These are phyloP conservation scores for Acanthurus tractus DNA, from an alignment of 2,797 vertebrate genomes.

Conservation along the genomic window DNA sequence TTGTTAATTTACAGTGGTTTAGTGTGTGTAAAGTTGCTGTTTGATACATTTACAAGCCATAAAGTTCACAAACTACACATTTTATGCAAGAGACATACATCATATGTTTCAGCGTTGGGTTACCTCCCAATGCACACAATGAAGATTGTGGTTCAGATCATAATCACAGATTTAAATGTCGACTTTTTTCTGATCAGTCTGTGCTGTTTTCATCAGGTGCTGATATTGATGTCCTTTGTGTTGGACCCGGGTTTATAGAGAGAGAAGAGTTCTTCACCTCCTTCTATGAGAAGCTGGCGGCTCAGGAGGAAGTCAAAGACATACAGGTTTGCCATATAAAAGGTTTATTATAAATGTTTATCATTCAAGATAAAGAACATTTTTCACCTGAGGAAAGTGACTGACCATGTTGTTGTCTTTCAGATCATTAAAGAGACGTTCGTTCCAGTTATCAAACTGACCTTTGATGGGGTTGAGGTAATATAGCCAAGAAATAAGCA, in stretches of 20 bases:
- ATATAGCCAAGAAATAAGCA: too few species aligned
- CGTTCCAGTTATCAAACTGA: too few species aligned
- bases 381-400: too few species aligned
- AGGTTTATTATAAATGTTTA: neutral
- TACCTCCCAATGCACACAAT: neutral
- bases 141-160: neutral
- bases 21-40: too few species aligned
- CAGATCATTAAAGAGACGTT: too few species aligned
- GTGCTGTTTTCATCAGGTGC: slow-evolving; percentile 80
- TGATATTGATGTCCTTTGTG: neutral
- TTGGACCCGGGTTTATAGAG: neutral
- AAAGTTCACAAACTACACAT: too few species aligned
- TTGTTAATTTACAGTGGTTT: too few species aligned
- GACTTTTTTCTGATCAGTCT: neutral
- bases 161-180: neutral
- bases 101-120: neutral
- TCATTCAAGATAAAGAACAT: neutral
- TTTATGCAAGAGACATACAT: neutral
- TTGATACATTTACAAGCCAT: too few species aligned
- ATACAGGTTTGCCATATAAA: neutral
- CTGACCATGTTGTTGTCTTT: too few species aligned
- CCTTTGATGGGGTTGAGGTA: too few species aligned
- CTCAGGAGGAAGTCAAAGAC: neutral
- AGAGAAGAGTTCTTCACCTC: neutral
- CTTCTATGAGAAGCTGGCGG: neutral